Base-by-base conservation (phyloP, 2,797 vertebrate species). In the Halcyon chelicuti region DNA sequence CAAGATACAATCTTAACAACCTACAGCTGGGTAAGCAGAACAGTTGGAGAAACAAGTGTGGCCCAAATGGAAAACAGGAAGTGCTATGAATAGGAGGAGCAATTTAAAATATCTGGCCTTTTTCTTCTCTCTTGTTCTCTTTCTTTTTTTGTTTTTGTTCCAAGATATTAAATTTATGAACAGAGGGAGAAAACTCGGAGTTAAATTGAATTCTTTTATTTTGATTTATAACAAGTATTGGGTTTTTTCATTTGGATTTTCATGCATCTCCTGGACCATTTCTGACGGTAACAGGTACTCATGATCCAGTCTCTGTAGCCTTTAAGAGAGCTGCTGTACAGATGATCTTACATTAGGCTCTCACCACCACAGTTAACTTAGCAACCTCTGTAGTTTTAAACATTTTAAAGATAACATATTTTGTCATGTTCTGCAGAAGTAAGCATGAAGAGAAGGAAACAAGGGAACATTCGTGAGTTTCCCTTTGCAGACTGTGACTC, bases 21-120 rank as follows among this genome's bases (percentile, higher is more conserved):
- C 35, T 88, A n/a, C 86, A 91, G 73, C 88, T 96, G 85, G 68
- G 72, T 93, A 94, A 94, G 88, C 86, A 84, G 55, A 91, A 78
- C n/a, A 86, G 39, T 87, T 88, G 40, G 61, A 90, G 75, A 87
- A 92, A 83, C 16, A 85, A 79, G 39, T 19, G 42, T 8, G 7
- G 55, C 61, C 66, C 83, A 92, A 88, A 63, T 76, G 67, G 84
- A 84, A 96, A 94, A 76, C 86, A 91, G 90, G 66, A 91, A 78
- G 28, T 73, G 42, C 84, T 96, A 51, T 95, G 92, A 90, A 84
- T 75, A 83, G 76, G 66, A 88, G 31, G 8, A 86, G 18, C 25
- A 52, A 57, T 93, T 86, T 52, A 73, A 93, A 93, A 63, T 93
- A 92, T 63, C 83, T 49, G 31, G 14, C n/a, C 20, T 71, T 93